phyloP scores from a whole-genome alignment of 2,797 vertebrate species.

The Tokudaia muenninki region DNA sequence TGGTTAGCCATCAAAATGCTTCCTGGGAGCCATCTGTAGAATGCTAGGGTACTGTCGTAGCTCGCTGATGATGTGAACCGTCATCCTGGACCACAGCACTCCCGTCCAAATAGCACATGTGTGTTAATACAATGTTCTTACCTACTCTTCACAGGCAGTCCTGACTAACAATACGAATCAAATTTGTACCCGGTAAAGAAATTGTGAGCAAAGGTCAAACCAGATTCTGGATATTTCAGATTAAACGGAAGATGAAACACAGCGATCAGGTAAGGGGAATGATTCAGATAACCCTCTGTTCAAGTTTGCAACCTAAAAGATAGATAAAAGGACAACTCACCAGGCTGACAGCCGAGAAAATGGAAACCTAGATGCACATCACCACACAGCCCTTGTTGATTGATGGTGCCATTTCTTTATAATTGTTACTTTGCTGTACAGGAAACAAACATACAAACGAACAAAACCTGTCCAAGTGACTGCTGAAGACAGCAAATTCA shows the following conservation, averaged over 20 bases:
- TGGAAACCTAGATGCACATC: background rate
- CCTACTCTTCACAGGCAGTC: background rate
- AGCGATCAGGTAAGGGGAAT: background rate
- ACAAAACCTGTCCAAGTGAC: background rate
- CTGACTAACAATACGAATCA: slow-evolving; percentile 9
- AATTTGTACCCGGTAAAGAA: background rate
- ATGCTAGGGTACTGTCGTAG: background rate
- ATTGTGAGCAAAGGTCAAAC: background rate
- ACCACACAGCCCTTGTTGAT: background rate
- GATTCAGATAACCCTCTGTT: background rate
- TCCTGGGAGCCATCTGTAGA: background rate
- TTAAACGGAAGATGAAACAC: background rate
- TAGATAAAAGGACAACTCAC: background rate
- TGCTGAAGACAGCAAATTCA: background rate
- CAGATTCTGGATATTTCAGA: slow-evolving; percentile 17
- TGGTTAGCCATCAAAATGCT: background rate
- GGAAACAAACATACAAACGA: background rate
- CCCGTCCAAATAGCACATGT: background rate
- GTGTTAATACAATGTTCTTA: slow-evolving; percentile 5
- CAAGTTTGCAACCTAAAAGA: background rate
- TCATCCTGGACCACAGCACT: background rate
- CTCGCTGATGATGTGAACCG: background rate
- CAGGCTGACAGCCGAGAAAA: background rate
- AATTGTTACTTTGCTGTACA: background rate
- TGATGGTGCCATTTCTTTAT: background rate